phyloP scores from a whole-genome alignment of 2,797 vertebrate genomes.

The Eulemur mongoz region DNA sequence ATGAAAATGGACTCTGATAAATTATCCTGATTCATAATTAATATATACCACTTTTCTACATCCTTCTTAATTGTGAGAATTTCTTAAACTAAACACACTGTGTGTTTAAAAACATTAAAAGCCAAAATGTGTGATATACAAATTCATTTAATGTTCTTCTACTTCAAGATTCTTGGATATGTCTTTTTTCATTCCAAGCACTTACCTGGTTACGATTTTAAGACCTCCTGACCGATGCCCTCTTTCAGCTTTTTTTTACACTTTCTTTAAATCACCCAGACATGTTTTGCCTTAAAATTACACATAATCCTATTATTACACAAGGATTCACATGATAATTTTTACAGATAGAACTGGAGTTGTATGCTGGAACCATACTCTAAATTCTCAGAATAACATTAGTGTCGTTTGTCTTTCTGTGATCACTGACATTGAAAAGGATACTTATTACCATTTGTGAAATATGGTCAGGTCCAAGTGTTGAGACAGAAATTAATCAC shows the following conservation, averaged over 20 bases:
- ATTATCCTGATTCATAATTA: background rate
- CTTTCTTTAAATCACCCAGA: background rate
- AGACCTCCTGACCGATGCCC: background rate
- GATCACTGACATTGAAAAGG: conserved; percentile 16
- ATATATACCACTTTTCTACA: background rate
- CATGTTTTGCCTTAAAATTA: conserved; percentile 17
- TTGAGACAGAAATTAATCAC: conserved; percentile 58
- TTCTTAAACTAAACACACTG: background rate
- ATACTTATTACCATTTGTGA: conserved; percentile 40
- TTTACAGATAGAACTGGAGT: background rate
- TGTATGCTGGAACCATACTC: background rate
- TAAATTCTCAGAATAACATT: conserved; percentile 14
- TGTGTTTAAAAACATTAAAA: conserved; percentile 40
- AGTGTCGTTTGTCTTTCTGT: conserved; percentile 50
- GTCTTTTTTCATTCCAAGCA: background rate
- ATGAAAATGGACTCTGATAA: background rate
- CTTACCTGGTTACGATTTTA: background rate
- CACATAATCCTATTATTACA: background rate
- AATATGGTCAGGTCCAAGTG: conserved; percentile 11
- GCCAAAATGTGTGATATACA: background rate
- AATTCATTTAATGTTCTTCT: conserved; percentile 34
- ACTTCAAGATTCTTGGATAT: background rate
- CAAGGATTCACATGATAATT: background rate
- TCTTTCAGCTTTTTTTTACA: conserved; percentile 27
- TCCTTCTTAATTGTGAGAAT: conserved; percentile 45